Evolutionary conservation across 1,140 invertebrate species (phyloP), one percentile per base, ranked within the genome.

Genomic region (Radopholus similis): DNA sequence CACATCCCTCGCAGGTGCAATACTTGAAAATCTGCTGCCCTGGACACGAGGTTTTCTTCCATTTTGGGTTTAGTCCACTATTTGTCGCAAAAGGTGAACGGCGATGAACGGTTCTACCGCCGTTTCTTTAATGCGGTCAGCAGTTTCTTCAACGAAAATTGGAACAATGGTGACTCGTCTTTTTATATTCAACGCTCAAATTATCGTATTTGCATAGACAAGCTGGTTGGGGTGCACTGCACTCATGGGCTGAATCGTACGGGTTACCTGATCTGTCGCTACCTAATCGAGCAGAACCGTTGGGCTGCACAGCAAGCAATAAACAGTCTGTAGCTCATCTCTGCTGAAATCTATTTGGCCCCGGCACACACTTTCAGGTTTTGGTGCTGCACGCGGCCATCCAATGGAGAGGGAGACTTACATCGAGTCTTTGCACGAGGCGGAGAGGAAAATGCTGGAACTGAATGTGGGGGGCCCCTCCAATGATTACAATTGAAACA

Each of bases 161-260:
- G 8, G 23, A 49, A 62, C 9, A 23, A 49, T 11, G 59, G 59
- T 62, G 9, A 44, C 2, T 44, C n/a, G n/a, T n/a, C n/a, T n/a
- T n/a, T n/a, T n/a, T n/a, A n/a, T n/a, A n/a, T n/a, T n/a, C n/a
- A n/a, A 3, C 13, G 4, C 13, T 15, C 37, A 21, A 11, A 18
- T 1, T 1, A 28, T 60, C 9, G 21, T 15, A 2, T 0, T 38
- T 18, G 32, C 18, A 57, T 23, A 54, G 62, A 53, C 21, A 86
- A 86, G 74, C 76, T 92, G 11, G 87, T 93, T 74, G 91, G 90
- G 38, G 88, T 93, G 23, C 91, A 93, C 80, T 93, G 91, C 82
- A 93, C 91, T 0, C 91, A 93, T 80, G 91, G 91, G 8, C 84
- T 93, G 4, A 93, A 93, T 82, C 86, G 91, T 63, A 91, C 91